Conservation (phyloP, 2,888 invertebrate genomes). For the Malthinus seriepunctatus region DNA sequence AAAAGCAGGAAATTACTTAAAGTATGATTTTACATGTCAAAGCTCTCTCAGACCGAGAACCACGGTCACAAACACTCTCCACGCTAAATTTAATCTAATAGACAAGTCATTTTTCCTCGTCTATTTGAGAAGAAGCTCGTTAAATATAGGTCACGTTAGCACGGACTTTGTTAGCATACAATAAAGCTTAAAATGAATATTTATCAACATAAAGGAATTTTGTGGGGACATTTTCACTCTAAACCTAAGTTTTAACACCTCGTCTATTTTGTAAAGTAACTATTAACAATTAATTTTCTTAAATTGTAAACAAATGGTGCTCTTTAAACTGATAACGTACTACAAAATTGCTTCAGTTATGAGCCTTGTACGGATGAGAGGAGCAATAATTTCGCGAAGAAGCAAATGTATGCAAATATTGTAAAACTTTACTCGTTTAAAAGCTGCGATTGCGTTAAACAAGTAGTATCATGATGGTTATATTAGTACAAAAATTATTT, state of each 20-base stretch:
- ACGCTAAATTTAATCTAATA: too few relatives aligned
- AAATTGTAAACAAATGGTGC: conserved; percentile 15
- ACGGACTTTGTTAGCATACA: too few relatives aligned
- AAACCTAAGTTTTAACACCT: conserved; percentile 9
- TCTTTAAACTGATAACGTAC: conserved; percentile 11
- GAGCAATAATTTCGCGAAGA: conserved; percentile 1
- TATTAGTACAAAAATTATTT: conserved; percentile 15
- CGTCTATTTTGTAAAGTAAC: conserved; percentile 13
- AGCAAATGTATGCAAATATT: conserved; percentile 4
- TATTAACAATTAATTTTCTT: conserved; percentile 14
- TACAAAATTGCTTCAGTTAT: conserved; percentile 9
- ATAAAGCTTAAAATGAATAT: conserved; percentile 2
- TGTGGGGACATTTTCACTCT: neutral
- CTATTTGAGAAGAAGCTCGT: too few relatives aligned
- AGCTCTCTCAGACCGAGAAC: too few relatives aligned
- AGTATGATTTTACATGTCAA: too few relatives aligned
- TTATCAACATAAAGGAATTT: conserved; percentile 2
- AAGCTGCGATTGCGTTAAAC: conserved; percentile 18
- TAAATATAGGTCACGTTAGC: too few relatives aligned
- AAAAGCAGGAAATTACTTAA: too few relatives aligned
- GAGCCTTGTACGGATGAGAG: conserved; percentile 2
- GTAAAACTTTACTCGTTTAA: conserved; percentile 13
- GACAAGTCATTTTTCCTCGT: too few relatives aligned
- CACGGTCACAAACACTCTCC: too few relatives aligned
- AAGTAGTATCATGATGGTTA: conserved; percentile 19